Evolutionary conservation across 2,113 vertebrate species (phyloP).

Genomic region (Clarias gariepinus): DNA sequence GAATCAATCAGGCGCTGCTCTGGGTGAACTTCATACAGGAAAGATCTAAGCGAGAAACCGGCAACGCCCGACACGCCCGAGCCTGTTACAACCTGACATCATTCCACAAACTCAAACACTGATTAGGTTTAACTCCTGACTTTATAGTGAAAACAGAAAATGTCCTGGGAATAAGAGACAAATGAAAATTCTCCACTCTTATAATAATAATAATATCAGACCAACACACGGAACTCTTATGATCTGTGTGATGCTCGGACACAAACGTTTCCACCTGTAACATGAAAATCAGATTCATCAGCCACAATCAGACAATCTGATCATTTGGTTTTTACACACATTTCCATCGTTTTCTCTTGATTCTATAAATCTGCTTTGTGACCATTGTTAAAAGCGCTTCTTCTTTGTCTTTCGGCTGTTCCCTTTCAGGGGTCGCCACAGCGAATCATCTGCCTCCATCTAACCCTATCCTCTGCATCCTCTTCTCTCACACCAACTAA

Average conservation of each 20-base stretch:
- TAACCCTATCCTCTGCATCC: no score
- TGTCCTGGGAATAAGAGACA: background rate
- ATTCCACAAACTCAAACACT: background rate
- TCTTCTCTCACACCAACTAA: no score
- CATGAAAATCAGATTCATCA: background rate
- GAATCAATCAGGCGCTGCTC: background rate
- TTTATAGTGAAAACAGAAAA: background rate
- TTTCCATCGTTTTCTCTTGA: no score
- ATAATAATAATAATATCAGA: background rate
- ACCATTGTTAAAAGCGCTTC: no score
- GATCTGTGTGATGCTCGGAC: no score
- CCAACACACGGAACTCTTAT: background rate
- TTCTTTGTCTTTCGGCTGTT: no score
- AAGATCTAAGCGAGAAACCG: background rate
- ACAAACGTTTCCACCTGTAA: background rate
- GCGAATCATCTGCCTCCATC: no score
- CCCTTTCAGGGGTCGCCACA: no score
- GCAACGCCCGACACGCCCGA: background rate
- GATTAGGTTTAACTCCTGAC: background rate
- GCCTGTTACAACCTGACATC: background rate
- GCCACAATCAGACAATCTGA: background rate
- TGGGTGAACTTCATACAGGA: background rate
- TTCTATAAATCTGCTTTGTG: no score
- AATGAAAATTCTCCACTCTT: background rate
- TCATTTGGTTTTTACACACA: no score